Percentiles rank a stretch among this genome's conserved stretches.
Evolutionary conservation across 2,888 invertebrate genomes (phyloP).

Genomic region (Byasa hedistus): DNA sequence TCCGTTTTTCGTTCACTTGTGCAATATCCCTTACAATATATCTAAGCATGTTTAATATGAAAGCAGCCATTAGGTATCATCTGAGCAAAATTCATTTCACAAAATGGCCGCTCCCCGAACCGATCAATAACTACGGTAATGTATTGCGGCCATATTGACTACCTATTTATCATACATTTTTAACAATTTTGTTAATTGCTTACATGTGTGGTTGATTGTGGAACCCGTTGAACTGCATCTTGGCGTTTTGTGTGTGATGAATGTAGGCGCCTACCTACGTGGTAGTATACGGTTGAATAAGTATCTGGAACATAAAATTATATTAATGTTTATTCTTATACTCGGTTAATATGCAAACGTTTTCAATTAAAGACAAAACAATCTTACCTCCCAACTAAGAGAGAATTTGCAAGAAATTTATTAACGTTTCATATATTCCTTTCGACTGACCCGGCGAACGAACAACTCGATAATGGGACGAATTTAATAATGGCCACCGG

Average conservation of each 20-base stretch:
- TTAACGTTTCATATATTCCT: constrained; percentile 64
- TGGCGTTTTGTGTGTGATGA: constrained; percentile 43
- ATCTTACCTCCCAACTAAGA: constrained; percentile 73
- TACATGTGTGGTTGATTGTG: constrained; percentile 78
- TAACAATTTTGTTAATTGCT: constrained; percentile 39
- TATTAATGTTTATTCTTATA: constrained; percentile 1
- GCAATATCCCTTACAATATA: neutral
- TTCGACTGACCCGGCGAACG: constrained; percentile 79
- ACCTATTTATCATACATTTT: neutral
- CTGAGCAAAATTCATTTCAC: constrained; percentile 68
- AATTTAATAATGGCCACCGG: constrained; percentile 42
- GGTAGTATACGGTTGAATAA: constrained; percentile 62
- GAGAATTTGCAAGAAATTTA: constrained; percentile 65
- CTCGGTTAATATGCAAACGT: neutral
- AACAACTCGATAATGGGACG: constrained; percentile 81
- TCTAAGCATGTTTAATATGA: neutral
- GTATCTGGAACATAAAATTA: constrained; percentile 60
- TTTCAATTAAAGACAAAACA: neutral
- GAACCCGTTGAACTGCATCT: constrained; percentile 78
- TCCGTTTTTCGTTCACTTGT: neutral
- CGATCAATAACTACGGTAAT: constrained; percentile 27
- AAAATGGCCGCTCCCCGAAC: constrained; percentile 74
- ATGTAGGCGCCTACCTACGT: constrained; percentile 52
- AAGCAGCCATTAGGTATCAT: constrained; percentile 54
- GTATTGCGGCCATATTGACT: constrained; percentile 25